A percentile compares a stretch with the other conserved stretches of the same genome.
Evolutionary conservation across 2,113 vertebrate species (phyloP).

Genomic region (Nematolebias whitei): DNA sequence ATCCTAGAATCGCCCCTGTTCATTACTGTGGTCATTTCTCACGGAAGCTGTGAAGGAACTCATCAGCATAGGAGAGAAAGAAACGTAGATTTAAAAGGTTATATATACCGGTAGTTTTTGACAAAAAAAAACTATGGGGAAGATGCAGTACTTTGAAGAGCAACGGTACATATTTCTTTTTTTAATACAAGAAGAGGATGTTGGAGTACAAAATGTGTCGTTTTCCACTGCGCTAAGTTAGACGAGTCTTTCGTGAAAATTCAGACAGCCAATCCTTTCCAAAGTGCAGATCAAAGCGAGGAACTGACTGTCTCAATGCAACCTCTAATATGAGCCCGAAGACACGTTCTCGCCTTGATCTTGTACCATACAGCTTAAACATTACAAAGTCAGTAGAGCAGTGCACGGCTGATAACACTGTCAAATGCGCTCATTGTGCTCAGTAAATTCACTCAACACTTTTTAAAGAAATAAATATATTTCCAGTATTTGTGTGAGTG

Average conservation of each 20-base stretch:
- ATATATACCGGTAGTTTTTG: conserved; percentile 48
- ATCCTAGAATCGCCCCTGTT: too few relatives aligned
- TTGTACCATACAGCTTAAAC: conserved; percentile 71
- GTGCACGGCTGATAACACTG: conserved; percentile 72
- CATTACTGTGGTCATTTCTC: conserved; percentile 36
- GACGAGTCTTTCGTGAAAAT: conserved; percentile 74
- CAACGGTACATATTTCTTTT: conserved; percentile 54
- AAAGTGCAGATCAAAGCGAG: conserved; percentile 83
- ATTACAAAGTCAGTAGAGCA: conserved; percentile 78
- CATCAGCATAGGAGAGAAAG: background rate
- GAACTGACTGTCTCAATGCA: conserved; percentile 77
- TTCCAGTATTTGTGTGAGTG: conserved; percentile 61
- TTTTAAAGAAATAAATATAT: conserved; percentile 14
- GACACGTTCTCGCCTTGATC: conserved; percentile 79
- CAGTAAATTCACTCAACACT: conserved; percentile 61
- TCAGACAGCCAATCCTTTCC: conserved; percentile 78
- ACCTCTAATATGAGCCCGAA: conserved; percentile 79
- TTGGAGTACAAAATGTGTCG: conserved; percentile 69
- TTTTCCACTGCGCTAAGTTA: conserved; percentile 73
- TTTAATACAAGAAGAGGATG: conserved; percentile 16
- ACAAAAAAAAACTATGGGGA: conserved; percentile 36
- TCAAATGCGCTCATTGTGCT: conserved; percentile 76
- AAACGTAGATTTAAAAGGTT: conserved; percentile 24
- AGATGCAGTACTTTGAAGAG: conserved; percentile 35
- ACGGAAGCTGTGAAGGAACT: conserved; percentile 3